Base-by-base conservation (phyloP, 2,113 vertebrate genomes). In the Tretioscincus oriximinensis region DNA sequence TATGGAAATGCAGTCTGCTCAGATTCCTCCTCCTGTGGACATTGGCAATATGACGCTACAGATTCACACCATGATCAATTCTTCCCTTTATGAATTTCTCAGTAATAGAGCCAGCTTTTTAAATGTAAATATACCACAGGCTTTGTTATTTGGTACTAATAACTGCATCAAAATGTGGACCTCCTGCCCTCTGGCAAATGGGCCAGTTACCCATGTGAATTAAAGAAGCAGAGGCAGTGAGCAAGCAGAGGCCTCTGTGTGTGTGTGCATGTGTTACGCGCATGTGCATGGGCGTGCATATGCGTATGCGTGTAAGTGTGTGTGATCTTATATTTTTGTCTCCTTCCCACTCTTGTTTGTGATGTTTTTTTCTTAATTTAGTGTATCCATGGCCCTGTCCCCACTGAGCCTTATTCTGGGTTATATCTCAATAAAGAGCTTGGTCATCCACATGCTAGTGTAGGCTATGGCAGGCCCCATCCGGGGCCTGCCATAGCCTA, bases 341-440 rank as follows among this genome's bases (percentile, higher is more conserved):
- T 92, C 87, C 87, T 89, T 90, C 78, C 84, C 90, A 92, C 91
- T 88, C 76, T 29, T 26, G 90, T 90, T 90, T 58, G 73, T 72
- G 86, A 88, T 87, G 85, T 95, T 94, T 58, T 51, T 58, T 86
- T 93, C 92, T 83, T 12, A 94, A 92, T 95, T 91, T 95, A 95
- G 95, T 93, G 94, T 93, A 93, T 95, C 94, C n/a, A n/a, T n/a
- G n/a, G n/a, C n/a, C n/a, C n/a, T n/a, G n/a, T n/a, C n/a, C n/a
- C n/a, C n/a, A n/a, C n/a, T n/a, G n/a, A n/a, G n/a, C n/a, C n/a
- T n/a, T n/a, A n/a, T n/a, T n/a, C n/a, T n/a, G n/a, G n/a, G n/a
- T n/a, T n/a, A n/a, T n/a, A n/a, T n/a, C n/a, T n/a, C n/a, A n/a
- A n/a, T n/a, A n/a, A n/a, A n/a, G n/a, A n/a, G n/a, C n/a, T n/a